A percentile compares a stretch with the other conserved stretches of the same genome.
These are phyloP conservation scores for Hypomecis atomaria DNA, from an alignment of 2,888 invertebrate species.

Conservation along the genomic window DNA sequence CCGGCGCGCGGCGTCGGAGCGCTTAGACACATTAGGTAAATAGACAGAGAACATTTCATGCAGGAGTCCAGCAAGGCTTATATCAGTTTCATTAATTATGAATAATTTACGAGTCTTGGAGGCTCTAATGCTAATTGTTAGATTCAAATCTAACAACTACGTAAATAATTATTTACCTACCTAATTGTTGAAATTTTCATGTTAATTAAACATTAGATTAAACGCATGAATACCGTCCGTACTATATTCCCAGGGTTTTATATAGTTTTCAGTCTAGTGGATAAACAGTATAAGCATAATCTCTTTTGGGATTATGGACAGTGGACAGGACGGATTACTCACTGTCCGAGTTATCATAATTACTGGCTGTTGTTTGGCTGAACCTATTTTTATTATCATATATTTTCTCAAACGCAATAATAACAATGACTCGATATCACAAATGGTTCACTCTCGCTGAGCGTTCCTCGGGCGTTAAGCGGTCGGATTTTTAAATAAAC, in stretches of 20 bases:
- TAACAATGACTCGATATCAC: conserved; percentile 32
- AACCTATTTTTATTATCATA: conserved; percentile 24
- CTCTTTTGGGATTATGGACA: not conserved
- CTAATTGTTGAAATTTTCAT: no score
- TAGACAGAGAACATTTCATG: conserved; percentile 60
- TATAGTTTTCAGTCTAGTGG: not conserved
- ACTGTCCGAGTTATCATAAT: conserved; percentile 2
- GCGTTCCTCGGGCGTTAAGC: conserved; percentile 71
- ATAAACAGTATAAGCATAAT: not conserved
- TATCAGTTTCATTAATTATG: not conserved
- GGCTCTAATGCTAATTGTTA: no score
- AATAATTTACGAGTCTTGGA: no score
- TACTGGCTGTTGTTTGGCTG: conserved; percentile 2
- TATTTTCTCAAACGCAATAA: conserved; percentile 33
- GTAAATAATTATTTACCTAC: no score
- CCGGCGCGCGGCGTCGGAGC: conserved; percentile 54
- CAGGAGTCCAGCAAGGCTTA: conserved; percentile 9
- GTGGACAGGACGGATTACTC: not conserved
- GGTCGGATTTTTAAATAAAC: conserved; percentile 85
- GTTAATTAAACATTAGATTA: no score
- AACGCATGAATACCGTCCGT: no score
- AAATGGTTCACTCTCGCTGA: conserved; percentile 60
- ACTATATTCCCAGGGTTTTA: not conserved
- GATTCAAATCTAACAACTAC: no score
- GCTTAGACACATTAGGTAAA: conserved; percentile 72